phyloP scores from a whole-genome alignment of 1,140 invertebrate species.

The Lucilia cuprina region DNA sequence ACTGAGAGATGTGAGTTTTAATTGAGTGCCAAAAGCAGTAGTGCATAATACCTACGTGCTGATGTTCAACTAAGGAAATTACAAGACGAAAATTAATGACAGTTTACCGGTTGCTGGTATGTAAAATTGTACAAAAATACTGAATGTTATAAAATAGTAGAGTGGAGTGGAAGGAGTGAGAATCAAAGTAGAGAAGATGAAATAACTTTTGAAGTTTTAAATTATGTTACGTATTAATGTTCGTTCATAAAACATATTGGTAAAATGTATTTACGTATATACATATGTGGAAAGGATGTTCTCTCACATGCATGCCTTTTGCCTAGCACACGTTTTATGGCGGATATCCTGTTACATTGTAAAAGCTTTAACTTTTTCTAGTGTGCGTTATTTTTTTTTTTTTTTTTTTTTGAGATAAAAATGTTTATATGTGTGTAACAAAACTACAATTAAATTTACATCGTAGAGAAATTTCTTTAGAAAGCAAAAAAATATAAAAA shows the following conservation, averaged over 20 bases:
- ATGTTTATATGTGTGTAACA: no score
- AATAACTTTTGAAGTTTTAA: not conserved
- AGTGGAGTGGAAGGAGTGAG: not conserved
- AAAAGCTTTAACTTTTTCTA: not conserved
- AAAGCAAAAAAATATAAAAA: no score
- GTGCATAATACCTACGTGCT: constrained; percentile 26
- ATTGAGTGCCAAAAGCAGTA: constrained; percentile 34
- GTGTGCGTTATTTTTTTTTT: no score
- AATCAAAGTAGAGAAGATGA: not conserved
- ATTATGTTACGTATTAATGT: not conserved
- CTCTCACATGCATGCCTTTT: not conserved
- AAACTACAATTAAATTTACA: no score
- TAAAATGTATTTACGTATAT: not conserved
- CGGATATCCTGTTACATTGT: constrained; percentile 12
- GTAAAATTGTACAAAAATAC: not conserved
- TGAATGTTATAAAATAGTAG: not conserved
- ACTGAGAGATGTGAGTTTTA: constrained; percentile 3
- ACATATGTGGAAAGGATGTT: not conserved
- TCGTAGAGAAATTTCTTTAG: no score
- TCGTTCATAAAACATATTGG: not conserved
- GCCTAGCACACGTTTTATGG: not conserved
- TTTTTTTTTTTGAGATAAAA: no score
- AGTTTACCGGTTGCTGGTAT: constrained; percentile 25
- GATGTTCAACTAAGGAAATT: constrained; percentile 34
- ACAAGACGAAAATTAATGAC: constrained; percentile 34